Evolutionary conservation across 2,888 invertebrate species (phyloP).

Genomic region (Tachina lurida): DNA sequence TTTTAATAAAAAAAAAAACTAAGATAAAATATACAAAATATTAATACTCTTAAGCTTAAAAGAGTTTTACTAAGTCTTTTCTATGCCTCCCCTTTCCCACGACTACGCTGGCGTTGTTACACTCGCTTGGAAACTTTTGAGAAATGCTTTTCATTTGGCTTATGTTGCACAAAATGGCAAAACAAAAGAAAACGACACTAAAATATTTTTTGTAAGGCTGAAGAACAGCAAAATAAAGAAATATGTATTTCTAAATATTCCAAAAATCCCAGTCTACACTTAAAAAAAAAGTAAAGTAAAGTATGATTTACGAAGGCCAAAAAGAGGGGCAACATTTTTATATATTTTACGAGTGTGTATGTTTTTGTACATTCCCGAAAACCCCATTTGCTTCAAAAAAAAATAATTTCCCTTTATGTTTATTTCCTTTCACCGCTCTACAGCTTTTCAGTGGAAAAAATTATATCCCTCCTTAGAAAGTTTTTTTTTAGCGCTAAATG

Average conservation of each 20-base stretch:
- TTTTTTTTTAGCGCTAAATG: slow-evolving; percentile 5
- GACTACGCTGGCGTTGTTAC: not conserved
- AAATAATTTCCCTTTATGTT: not conserved
- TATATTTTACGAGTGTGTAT: not conserved
- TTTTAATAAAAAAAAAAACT: slow-evolving; percentile 39
- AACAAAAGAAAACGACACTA: slow-evolving; percentile 29
- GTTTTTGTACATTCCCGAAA: too few relatives aligned
- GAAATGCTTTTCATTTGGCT: slow-evolving; percentile 42
- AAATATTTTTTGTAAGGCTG: slow-evolving; percentile 28
- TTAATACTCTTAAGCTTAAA: slow-evolving; percentile 69
- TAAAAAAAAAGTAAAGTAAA: slow-evolving; percentile 36
- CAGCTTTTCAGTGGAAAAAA: slow-evolving; percentile 5
- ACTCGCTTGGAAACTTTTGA: slow-evolving; percentile 31
- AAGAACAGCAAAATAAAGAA: slow-evolving; percentile 25
- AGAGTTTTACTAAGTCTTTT: slow-evolving; percentile 46
- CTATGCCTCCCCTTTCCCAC: not conserved
- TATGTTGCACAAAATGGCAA: slow-evolving; percentile 37
- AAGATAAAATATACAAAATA: slow-evolving; percentile 68
- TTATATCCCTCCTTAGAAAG: not conserved
- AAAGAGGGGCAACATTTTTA: not conserved
- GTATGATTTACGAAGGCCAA: not conserved
- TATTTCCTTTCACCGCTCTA: not conserved
- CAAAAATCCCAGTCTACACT: slow-evolving; percentile 33
- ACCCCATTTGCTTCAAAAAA: slow-evolving; percentile 20
- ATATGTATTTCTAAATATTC: slow-evolving; percentile 36